Base-by-base conservation (phyloP, 2,113 vertebrate species). In the Cathartes aura region DNA sequence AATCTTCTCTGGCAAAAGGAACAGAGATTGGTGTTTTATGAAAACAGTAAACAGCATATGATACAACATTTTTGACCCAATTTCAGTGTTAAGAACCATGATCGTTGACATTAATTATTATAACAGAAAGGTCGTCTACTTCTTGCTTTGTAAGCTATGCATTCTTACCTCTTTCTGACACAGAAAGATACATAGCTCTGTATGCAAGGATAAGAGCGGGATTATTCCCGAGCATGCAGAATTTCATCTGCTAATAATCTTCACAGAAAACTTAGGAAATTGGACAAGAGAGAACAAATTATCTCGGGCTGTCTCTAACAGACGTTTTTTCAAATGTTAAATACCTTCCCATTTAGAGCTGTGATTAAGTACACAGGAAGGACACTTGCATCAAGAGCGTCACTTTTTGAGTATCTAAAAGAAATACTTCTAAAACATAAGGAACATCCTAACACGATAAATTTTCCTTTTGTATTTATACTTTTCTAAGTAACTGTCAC, bases 1-100 rank as follows among this genome's bases (percentile, higher is more conserved):
- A 48, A 42, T 42, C 30, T 11, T 13, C 12, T 2, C n/a, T 56
- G n/a, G 50, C 43, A 55, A 30, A n/a, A 48, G 9, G 42, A 5
- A 21, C 7, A 14, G 59, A 21, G 42, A 36, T 6, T 0, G 18
- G 27, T 10, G 15, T 4, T 23, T n/a, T 21, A 40, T 3, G 34
- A 38, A n/a, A 34, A 36, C 32, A 13, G 6, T 6, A 7, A 24
- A 4, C 32, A 23, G 34, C 34, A 10, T 2, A 10, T 0, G 30
- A 58, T 2, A 16, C 20, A 12, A 29, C 50, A 11, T 18, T 68
- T 42, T 8, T 2, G 36, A n/a, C 53, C 30, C 20, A 8, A 6
- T 26, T 32, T 17, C 4, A 43, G 62, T 5, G 48, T 12, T 29
- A n/a, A 20, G 23, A 55, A 16, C 67, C 30, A 4, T 1, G 8